Percentiles rank a stretch among this genome's conserved stretches.
Conservation (phyloP, 2,113 vertebrate genomes). For the Albula goreensis region DNA sequence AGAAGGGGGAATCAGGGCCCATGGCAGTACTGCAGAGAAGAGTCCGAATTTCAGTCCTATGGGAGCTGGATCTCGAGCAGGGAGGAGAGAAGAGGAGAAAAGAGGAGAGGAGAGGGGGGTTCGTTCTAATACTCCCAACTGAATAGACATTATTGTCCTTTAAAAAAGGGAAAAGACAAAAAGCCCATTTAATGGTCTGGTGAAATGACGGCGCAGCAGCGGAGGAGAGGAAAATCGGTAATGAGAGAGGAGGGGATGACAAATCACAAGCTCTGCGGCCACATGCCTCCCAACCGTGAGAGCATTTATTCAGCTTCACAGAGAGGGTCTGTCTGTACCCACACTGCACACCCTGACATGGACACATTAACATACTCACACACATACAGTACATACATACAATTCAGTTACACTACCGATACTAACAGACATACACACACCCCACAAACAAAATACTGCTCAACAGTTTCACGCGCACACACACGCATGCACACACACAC, state of each 20-base stretch:
- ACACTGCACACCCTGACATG: not conserved
- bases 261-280: conserved; percentile 34
- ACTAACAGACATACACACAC: not conserved
- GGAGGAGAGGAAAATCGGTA: conserved; percentile 6
- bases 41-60: not conserved
- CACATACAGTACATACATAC: conserved; percentile 12
- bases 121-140: conserved; percentile 27
- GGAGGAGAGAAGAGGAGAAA: not conserved
- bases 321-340: conserved; percentile 27
- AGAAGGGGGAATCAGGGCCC: not conserved
- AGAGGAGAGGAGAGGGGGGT: not conserved
- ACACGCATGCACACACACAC: conserved; percentile 19
- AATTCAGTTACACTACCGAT: no score
- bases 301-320: conserved; percentile 22
- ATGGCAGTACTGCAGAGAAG: not conserved
- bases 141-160: conserved; percentile 42
- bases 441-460: not conserved
- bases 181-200: conserved; percentile 36
- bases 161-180: conserved; percentile 36
- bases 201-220: conserved; percentile 10
- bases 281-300: conserved; percentile 18
- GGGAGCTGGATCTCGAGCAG: not conserved
- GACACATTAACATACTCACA: conserved; percentile 13
- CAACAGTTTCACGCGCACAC: no score
- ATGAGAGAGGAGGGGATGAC: conserved; percentile 19